Base-by-base conservation (phyloP, 92 coral and sea anemone species). In the Zoanthus solanderi region DNA sequence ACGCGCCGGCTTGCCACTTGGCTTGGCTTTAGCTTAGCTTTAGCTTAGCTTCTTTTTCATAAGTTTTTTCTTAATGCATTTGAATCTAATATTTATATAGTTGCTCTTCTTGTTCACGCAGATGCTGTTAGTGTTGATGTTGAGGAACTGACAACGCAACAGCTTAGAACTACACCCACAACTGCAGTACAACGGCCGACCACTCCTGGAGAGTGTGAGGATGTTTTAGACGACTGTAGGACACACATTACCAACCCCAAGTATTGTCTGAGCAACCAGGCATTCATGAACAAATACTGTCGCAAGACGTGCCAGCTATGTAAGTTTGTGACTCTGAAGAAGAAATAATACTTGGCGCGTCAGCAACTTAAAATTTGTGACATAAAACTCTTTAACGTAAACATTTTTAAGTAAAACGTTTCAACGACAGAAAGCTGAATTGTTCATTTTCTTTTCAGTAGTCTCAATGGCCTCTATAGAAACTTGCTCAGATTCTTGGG, bases 181-280 rank as follows among this genome's bases (percentile, higher is more conserved):
- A 42, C 74, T n/a, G n/a, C 14, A 42, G 37, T 42, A 15, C 72
- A 57, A 42, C 29, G 32, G 17, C 60, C 63, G n/a, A 76, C 63
- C 0, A 1, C 23, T 12, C 6, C 57, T n/a, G 57, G 31, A 15
- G 84, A 79, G 9, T 79, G 84, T 23, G 73, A 18, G 37, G 84
- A 79, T 61, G 73, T 79, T 18, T n/a, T 79, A 17, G 84, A 79
- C 58, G 84, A 79, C 71, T 79, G 84, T 47, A 63, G 60, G 17
- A 72, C 37, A 63, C 42, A 61, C 54, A 79, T 79, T 14, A 63
- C 56, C 56, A 13, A 79, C 9, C 84, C 84, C 12, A 63, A 79
- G 28, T 79, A 79, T 14, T 79, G 84, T 47, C 84, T 61, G 18
- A 79, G 84, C 37, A 79, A 79, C 84, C 84, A 61, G 84, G 84